Percentiles rank a stretch among this genome's conserved stretches.
phyloP scores from a whole-genome alignment of 2,113 vertebrate species.

The Sylvilagus bachmani region DNA sequence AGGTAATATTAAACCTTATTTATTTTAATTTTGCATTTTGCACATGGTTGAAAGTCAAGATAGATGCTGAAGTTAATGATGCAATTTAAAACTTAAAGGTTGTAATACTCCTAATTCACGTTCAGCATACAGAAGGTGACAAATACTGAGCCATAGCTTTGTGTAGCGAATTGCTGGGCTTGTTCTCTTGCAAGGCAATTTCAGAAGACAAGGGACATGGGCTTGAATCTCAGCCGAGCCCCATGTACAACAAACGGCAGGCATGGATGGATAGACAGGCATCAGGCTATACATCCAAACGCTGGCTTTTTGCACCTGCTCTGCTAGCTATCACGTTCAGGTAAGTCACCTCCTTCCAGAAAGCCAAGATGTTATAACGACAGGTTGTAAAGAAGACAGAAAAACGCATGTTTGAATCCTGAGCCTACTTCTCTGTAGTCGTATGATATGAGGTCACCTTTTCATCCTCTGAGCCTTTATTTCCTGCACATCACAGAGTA shows the following conservation, averaged over 20 bases:
- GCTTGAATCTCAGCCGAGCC: background rate
- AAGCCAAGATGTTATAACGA: background rate
- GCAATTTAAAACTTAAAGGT: slow-evolving; percentile 1
- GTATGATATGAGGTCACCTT: background rate
- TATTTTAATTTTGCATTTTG: slow-evolving; percentile 50
- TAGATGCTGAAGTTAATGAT: slow-evolving; percentile 27
- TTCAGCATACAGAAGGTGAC: background rate
- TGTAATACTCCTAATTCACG: slow-evolving; percentile 20
- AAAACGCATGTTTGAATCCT: background rate
- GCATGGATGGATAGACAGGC: too few relatives aligned
- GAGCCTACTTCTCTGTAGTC: background rate
- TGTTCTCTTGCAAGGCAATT: background rate
- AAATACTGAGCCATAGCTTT: background rate
- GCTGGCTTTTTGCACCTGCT: background rate
- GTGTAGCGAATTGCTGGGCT: background rate
- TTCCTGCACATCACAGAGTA: background rate
- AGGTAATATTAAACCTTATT: background rate
- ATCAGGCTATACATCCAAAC: background rate
- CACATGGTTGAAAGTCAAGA: slow-evolving; percentile 5
- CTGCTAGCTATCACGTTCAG: background rate
- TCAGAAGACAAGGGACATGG: background rate
- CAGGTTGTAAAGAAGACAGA: background rate
- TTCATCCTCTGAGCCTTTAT: background rate
- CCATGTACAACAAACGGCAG: background rate
- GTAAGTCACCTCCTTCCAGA: background rate